These are phyloP conservation scores for Sthenelais limicola DNA, from an alignment of 2,888 invertebrate species.

Conservation along the genomic window DNA sequence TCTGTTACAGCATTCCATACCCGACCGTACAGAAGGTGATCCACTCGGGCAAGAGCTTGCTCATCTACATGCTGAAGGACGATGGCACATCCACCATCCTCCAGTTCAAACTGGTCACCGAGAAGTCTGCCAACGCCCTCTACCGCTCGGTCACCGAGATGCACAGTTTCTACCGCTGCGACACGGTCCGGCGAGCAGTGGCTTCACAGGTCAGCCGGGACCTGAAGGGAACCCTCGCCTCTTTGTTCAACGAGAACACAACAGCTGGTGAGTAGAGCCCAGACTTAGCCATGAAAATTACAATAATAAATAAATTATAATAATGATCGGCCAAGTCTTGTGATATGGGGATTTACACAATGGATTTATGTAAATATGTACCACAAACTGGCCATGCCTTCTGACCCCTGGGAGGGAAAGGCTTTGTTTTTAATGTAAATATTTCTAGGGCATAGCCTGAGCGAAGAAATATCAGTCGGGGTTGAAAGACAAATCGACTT, in stretches of 20 bases:
- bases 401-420: too few relatives aligned
- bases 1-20: slow-evolving; percentile 65
- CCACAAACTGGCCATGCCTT: too few relatives aligned
- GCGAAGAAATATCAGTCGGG: too few relatives aligned
- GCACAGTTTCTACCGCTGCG: slow-evolving; percentile 93
- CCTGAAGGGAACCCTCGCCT: slow-evolving; percentile 90
- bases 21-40: slow-evolving; percentile 68
- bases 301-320: too few relatives aligned
- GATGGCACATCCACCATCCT: slow-evolving; percentile 75
- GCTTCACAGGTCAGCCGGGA: slow-evolving; percentile 91
- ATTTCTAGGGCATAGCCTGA: too few relatives aligned
- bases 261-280: slow-evolving; percentile 60
- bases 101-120: slow-evolving; percentile 86
- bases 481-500: too few relatives aligned
- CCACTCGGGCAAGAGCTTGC: slow-evolving; percentile 63
- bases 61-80: slow-evolving; percentile 64
- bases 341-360: too few relatives aligned
- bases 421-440: too few relatives aligned
- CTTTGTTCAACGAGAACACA: slow-evolving; percentile 85
- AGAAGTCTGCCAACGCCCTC: slow-evolving; percentile 83
- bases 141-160: slow-evolving; percentile 86
- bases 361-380: too few relatives aligned
- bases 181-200: slow-evolving; percentile 89
- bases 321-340: too few relatives aligned
- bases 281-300: too few relatives aligned